phyloP scores from a whole-genome alignment of 37 sponge, comb jelly and placozoan species.

The Bolinopsis microptera region DNA sequence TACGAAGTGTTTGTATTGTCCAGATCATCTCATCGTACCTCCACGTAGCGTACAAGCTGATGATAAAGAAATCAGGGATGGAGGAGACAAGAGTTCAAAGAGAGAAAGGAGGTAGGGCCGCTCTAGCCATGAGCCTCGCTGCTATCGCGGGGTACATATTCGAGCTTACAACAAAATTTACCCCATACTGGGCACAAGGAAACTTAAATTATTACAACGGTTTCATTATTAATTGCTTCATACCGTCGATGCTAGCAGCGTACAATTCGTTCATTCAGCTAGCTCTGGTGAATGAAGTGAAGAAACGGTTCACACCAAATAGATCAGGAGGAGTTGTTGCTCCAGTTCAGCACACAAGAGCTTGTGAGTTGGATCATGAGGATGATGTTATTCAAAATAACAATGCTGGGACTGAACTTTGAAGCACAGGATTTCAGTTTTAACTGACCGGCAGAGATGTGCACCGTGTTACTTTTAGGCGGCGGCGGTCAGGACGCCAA shows the following conservation, averaged over 20 bases:
- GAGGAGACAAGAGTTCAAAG: not conserved
- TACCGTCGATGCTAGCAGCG: not conserved
- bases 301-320: not conserved
- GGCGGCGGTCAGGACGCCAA: too few relatives aligned
- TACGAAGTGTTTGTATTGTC: not conserved
- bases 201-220: not conserved
- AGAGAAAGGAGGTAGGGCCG: not conserved
- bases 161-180: not conserved
- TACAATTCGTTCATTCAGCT: not conserved
- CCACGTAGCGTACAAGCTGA: not conserved
- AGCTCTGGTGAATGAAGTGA: not conserved
- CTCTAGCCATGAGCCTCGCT: not conserved
- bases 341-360: too few relatives aligned
- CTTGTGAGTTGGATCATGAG: too few relatives aligned
- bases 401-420: too few relatives aligned
- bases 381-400: too few relatives aligned
- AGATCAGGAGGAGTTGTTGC: too few relatives aligned
- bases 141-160: not conserved
- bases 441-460: too few relatives aligned
- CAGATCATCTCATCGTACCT: not conserved
- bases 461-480: too few relatives aligned
- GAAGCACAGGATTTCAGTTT: too few relatives aligned
- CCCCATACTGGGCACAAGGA: not conserved
- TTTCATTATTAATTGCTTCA: not conserved
- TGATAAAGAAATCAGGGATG: not conserved